These are phyloP conservation scores for Eupithecia exiguata DNA, from an alignment of 2,888 invertebrate species.

Conservation along the genomic window DNA sequence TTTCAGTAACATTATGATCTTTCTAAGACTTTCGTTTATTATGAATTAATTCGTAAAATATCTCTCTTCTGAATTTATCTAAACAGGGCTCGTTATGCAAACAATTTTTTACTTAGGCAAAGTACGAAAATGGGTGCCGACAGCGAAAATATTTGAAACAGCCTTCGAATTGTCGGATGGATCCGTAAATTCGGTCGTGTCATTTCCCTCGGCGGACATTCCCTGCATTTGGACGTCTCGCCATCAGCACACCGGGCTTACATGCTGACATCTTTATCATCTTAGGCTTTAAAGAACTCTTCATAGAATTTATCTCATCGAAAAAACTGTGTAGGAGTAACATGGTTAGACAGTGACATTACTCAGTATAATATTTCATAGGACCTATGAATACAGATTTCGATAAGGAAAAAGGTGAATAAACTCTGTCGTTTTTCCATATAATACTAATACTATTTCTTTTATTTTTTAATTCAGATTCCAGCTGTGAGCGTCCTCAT, in stretches of 20 bases:
- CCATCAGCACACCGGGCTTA: conserved; percentile 39
- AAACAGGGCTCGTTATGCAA: not conserved
- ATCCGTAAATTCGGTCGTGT: conserved; percentile 62
- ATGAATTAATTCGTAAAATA: not conserved
- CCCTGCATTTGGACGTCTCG: conserved; percentile 55
- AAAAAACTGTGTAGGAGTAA: not conserved
- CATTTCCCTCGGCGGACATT: conserved; percentile 61
- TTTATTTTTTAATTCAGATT: not conserved
- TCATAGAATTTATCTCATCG: not conserved
- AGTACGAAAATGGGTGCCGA: conserved; percentile 40
- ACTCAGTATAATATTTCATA: not conserved
- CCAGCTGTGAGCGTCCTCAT: no score
- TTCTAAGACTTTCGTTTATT: not conserved
- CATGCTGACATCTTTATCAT: conserved; percentile 25
- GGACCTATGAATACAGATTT: not conserved
- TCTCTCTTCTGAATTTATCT: not conserved
- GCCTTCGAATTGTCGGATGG: conserved; percentile 54
- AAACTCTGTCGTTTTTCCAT: not conserved
- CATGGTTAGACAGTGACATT: no score
- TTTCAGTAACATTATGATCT: no score
- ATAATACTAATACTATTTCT: not conserved
- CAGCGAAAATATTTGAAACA: conserved; percentile 54
- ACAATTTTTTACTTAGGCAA: conserved; percentile 4
- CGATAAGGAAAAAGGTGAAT: not conserved
- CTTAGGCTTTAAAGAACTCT: not conserved